phyloP scores from a whole-genome alignment of 2,113 vertebrate species.

The Scartelaos histophorus region DNA sequence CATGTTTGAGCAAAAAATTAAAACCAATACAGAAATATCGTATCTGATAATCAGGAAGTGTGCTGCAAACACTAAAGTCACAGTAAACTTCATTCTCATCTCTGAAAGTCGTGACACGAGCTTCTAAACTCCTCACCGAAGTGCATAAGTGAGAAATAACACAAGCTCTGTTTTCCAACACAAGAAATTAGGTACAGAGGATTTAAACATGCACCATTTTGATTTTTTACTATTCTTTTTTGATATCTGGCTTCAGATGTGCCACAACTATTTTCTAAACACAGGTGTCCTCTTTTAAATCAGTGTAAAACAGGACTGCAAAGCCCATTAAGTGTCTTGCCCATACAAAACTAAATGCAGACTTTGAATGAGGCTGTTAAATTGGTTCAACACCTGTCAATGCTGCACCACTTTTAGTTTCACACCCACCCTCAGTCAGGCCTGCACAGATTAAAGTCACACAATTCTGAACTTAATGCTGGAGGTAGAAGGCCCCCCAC shows the following conservation, averaged over 20 bases:
- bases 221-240: not conserved
- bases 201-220: not conserved
- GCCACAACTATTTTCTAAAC: not conserved
- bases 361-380: not conserved
- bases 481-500: not conserved
- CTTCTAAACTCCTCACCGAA: too few relatives aligned
- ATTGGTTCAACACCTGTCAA: conserved; percentile 1
- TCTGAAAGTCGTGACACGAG: too few relatives aligned
- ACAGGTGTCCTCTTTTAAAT: not conserved
- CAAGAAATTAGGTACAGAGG: too few relatives aligned
- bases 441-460: not conserved
- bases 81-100: too few relatives aligned
- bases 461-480: not conserved
- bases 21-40: too few relatives aligned
- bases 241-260: not conserved
- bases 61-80: too few relatives aligned
- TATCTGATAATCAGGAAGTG: too few relatives aligned
- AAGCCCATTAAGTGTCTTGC: not conserved
- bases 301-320: not conserved
- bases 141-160: too few relatives aligned
- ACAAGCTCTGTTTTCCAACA: too few relatives aligned
- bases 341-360: not conserved
- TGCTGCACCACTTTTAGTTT: conserved; percentile 2
- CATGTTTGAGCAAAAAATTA: too few relatives aligned
- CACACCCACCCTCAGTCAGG: not conserved